Evolutionary conservation across 2,888 invertebrate genomes (phyloP).

Genomic region (Sceliomorpha sp.): DNA sequence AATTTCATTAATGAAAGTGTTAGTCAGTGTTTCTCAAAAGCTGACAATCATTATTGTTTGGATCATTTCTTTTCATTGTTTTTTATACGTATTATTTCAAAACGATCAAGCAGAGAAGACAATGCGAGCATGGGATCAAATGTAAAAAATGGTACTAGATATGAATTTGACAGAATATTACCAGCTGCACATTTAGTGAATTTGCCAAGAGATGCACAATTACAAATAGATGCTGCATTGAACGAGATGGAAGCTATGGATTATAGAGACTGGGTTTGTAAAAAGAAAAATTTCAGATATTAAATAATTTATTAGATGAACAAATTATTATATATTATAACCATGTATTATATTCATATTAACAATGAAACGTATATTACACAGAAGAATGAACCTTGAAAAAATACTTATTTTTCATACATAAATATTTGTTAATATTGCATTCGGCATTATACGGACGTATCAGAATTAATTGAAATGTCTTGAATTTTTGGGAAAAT

Average conservation of each 20-base stretch:
- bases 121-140: conserved; percentile 1
- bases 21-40: conserved; percentile 81
- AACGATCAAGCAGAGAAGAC: conserved; percentile 22
- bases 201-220: conserved; percentile 88
- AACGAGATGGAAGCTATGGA: conserved; percentile 95
- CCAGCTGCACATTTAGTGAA: conserved; percentile 85
- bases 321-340: too few relatives aligned
- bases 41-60: conserved; percentile 83
- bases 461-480: too few relatives aligned
- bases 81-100: conserved; percentile 42
- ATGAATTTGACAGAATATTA: conserved; percentile 84
- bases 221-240: conserved; percentile 92
- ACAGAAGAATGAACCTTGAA: too few relatives aligned
- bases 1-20: conserved; percentile 84
- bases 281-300: too few relatives aligned
- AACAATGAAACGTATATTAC: too few relatives aligned
- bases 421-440: too few relatives aligned
- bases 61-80: conserved; percentile 84
- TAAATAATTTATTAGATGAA: too few relatives aligned
- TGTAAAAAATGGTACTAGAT: conserved; percentile 49
- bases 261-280: conserved; percentile 91
- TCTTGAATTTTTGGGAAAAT: too few relatives aligned
- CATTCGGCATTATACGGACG: too few relatives aligned
- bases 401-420: too few relatives aligned
- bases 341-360: too few relatives aligned